Percentiles rank a stretch among this genome's conserved stretches.
Evolutionary conservation across 2,113 vertebrate genomes (phyloP).

Genomic region (Struthio camelus): DNA sequence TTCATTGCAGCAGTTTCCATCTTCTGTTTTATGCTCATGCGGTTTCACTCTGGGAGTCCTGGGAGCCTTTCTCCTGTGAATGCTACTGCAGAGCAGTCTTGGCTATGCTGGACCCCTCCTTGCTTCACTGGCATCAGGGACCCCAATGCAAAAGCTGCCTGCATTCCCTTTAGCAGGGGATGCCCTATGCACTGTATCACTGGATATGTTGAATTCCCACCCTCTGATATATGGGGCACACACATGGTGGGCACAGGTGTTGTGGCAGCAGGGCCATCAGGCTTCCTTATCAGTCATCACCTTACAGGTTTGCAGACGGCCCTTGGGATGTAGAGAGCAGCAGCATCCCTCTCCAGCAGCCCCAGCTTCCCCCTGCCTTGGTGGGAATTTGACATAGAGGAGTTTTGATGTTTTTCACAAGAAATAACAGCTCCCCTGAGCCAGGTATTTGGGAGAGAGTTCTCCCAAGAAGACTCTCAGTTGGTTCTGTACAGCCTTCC

Average conservation of each 20-base stretch:
- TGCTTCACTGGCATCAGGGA: background rate
- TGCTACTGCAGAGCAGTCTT: background rate
- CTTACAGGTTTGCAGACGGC: fast-evolving
- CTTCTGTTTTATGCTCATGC: background rate
- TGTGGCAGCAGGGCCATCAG: background rate
- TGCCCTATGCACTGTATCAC: background rate
- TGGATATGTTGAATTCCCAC: background rate
- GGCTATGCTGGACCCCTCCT: background rate
- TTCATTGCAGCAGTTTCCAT: background rate
- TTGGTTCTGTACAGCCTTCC: background rate
- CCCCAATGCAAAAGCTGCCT: background rate
- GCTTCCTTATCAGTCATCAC: no score
- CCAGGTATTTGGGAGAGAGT: background rate
- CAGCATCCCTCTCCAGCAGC: background rate
- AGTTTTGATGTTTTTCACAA: background rate
- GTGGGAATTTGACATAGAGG: background rate
- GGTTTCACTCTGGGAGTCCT: background rate
- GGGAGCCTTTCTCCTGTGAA: background rate
- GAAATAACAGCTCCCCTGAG: background rate
- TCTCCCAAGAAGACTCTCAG: background rate
- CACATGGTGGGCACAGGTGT: background rate
- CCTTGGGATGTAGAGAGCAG: background rate
- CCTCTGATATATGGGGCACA: fast-evolving
- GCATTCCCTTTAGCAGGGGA: background rate
- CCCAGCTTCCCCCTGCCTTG: fast-evolving